Base-by-base conservation (phyloP, 2,888 invertebrate species). In the Eucriotettix oculatus region DNA sequence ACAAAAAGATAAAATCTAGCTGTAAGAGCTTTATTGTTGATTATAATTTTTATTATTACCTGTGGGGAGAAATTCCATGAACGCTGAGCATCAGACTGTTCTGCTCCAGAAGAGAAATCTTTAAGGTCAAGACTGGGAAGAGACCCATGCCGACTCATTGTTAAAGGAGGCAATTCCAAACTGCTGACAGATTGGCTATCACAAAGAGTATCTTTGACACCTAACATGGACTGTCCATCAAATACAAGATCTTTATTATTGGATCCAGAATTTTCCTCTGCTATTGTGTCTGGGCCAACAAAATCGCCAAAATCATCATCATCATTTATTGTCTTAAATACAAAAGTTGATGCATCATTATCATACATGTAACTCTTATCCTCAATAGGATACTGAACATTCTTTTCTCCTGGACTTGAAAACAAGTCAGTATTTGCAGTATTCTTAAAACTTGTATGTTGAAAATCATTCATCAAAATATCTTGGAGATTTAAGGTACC, bases 121-220 rank as follows among this genome's bases (percentile, higher is more conserved):
- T 74, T 74, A 59, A 73, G 68, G 69, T 74, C 73, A 61, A 74
- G 70, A 64, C 73, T 74, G 59, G 72, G 72, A 58, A 73, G 71
- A 42, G 74, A 74, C 61, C 71, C 71, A 60, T 73, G 73, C 62
- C 73, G 67, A 62, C 63, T 63, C 17, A 62, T 58, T 14, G 70
- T 70, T 62, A 72, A 67, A 61, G 68, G 67, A 60, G 67, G 71
- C 58, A 71, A 67, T 60, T 74, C 74, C 64, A 72, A 68, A 66
- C 73, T 74, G 64, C 71, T 72, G 43, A 72, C 68, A 48, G 73
- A 73, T 62, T 71, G 66, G 61, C 68, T 66, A 66, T 74, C 73
- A 44, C 53, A 52, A 17, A 58, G 56, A 9, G 60, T 53, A 54
- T 60, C 60, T 42, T 57, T 57, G 5, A 53, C 11, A n/a, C 55